Conservation (phyloP, 2,113 vertebrate genomes). For the Zootoca vivipara region DNA sequence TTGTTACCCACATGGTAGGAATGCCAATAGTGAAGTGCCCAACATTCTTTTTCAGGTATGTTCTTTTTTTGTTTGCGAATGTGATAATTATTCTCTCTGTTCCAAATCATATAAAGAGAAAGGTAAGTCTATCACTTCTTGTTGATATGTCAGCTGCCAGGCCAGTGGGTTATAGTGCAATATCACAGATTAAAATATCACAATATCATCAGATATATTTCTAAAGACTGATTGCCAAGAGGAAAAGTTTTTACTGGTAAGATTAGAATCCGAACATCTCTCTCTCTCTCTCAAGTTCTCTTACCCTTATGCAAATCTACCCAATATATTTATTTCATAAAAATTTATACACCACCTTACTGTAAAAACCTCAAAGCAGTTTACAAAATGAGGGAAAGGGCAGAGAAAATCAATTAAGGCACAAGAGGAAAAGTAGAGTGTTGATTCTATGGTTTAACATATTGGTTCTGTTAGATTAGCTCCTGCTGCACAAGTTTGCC, state of each 20-base stretch:
- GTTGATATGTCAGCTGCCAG: neutral
- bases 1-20: neutral
- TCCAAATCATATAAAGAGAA: neutral
- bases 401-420: too few relatives aligned
- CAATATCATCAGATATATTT: neutral
- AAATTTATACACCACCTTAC: too few relatives aligned
- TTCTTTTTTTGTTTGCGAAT: too few relatives aligned
- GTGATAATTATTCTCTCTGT: neutral
- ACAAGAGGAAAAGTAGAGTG: neutral
- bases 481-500: neutral
- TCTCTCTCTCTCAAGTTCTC: neutral
- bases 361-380: too few relatives aligned
- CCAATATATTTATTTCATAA: too few relatives aligned
- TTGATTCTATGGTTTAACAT: neutral
- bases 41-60: neutral
- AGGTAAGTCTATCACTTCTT: neutral
- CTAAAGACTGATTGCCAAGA: slow-evolving; percentile 2
- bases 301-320: neutral
- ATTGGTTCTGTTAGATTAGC: neutral
- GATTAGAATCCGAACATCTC: neutral
- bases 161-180: neutral
- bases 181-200: neutral
- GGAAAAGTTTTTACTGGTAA: neutral
- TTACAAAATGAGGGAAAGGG: neutral
- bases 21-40: slow-evolving; percentile 21